Base-by-base conservation (phyloP, 2,113 vertebrate genomes). In the Halichoeres trimaculatus region DNA sequence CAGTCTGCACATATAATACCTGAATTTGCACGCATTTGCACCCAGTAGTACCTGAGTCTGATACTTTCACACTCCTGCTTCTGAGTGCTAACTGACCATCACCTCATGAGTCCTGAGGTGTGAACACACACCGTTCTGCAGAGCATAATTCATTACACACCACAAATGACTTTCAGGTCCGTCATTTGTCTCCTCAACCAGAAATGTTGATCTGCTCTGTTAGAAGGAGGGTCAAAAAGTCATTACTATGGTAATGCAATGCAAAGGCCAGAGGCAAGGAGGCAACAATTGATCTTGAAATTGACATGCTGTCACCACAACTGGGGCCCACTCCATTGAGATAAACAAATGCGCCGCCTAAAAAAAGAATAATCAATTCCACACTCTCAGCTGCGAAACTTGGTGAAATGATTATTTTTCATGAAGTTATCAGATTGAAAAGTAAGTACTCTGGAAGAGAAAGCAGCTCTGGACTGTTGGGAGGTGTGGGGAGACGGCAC, bases 211-310 rank as follows among this genome's bases (percentile, higher is more conserved):
- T 83, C 57, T 83, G 35, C 55, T 62, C 70, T 84, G 3, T 85
- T 81, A 65, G 85, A 81, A 76, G 76, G 76, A 81, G 89, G 85
- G 85, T 90, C 84, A 92, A 84, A 78, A 84, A 84, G 88, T 84
- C 85, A 93, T 94, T 93, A 90, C 88, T 91, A 94, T 94, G 93
- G 70, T 93, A 94, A 94, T 93, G 84, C 69, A 72, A 91, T 93
- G 88, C 90, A 89, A 88, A 90, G 82, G 88, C 93, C 81, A 78
- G 80, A 85, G 90, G 91, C 90, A 81, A 83, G 76, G 68, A 83
- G 86, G 88, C 91, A 90, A 85, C 89, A 88, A 94, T 94, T 92
- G 93, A 94, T 94, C 89, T 86, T 58, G 78, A 87, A 92, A 93
- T 93, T 93, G 92, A 93, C 89, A 87, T 92, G 87, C 88, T 93